Evolutionary conservation across 2,797 vertebrate genomes (phyloP).

Genomic region (Helostoma temminkii): DNA sequence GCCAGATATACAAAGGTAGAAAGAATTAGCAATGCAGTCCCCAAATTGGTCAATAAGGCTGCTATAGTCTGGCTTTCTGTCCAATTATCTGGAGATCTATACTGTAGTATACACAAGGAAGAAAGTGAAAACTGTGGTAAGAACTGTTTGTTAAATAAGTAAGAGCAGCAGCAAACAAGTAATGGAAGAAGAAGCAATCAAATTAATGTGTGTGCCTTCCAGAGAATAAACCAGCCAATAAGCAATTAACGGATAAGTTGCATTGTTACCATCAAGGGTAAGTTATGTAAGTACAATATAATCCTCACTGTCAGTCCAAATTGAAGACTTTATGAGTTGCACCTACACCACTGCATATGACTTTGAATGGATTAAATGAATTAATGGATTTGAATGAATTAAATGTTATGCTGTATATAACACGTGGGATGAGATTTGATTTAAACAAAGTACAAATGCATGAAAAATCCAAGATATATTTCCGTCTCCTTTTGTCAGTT

Average conservation of each 20-base stretch:
- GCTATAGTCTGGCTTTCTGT: background rate
- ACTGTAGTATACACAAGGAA: background rate
- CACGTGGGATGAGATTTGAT: background rate
- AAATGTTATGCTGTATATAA: no score
- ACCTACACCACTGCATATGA: no score
- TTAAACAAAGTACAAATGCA: background rate
- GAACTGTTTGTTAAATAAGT: conserved; percentile 31
- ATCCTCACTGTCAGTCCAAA: conserved; percentile 1
- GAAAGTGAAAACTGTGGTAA: conserved; percentile 6
- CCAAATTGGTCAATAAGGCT: conserved; percentile 6
- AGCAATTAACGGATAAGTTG: conserved; percentile 16
- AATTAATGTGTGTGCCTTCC: conserved; percentile 3
- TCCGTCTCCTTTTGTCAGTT: background rate
- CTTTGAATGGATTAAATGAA: no score
- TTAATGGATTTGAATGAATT: no score
- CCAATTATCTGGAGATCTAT: conserved; percentile 31
- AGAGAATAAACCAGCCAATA: conserved; percentile 23
- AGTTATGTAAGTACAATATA: background rate
- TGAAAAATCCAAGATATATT: background rate
- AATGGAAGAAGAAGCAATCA: conserved; percentile 14
- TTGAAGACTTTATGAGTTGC: background rate
- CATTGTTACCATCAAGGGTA: background rate
- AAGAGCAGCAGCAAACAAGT: conserved; percentile 16
- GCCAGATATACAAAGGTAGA: background rate
- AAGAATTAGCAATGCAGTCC: background rate